Base-by-base conservation (phyloP, 64 coral and sea anemone species). In the Pachyseris speciosa region DNA sequence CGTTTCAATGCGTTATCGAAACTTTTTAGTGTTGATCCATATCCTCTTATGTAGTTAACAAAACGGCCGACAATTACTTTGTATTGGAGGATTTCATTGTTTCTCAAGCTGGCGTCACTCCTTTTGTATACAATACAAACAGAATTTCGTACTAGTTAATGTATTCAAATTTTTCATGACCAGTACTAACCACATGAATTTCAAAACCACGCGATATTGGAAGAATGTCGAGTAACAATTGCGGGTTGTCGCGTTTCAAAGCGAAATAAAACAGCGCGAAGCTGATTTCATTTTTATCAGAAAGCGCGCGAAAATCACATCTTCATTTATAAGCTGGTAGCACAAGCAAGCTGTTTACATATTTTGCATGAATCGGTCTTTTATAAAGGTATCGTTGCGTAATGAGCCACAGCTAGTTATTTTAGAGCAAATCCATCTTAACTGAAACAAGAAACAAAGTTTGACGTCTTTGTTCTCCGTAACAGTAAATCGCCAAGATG, bases 61-160 rank as follows among this genome's bases (percentile, higher is more conserved):
- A 80, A 80, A 80, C 53, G 58, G 77, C 77, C 52, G 77, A 80
- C 77, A 80, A 80, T 80, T 80, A 80, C 77, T 61, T 80, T 80
- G 77, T 80, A 80, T 80, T 80, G 61, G 33, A 51, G 33, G 77
- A 80, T 80, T n/a, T 80, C 77, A 80, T 80, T 80, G 77, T 80
- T 80, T 80, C 77, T 36, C 25, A 61, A 80, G 51, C 77, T 80
- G 32, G 53, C 77, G 77, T 80, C 77, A 80, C 77, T 61, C 51
- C 77, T 80, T 80, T 80, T 80, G 77, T 80, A 80, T 80, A 80
- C 77, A 80, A 80, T 80, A 80, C 77, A 80, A 61, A 61, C 77
- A 80, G 31, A 15, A 15, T n/a, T 80, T 38, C 77, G 77, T 80
- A 60, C 77, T 80, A n/a, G 32, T 22, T 80, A 80, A 80, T 80